A percentile compares a stretch with the other conserved stretches of the same genome.
phyloP scores from a whole-genome alignment of 2,888 invertebrate species.

The Ashinkailepas kermadecensis region DNA sequence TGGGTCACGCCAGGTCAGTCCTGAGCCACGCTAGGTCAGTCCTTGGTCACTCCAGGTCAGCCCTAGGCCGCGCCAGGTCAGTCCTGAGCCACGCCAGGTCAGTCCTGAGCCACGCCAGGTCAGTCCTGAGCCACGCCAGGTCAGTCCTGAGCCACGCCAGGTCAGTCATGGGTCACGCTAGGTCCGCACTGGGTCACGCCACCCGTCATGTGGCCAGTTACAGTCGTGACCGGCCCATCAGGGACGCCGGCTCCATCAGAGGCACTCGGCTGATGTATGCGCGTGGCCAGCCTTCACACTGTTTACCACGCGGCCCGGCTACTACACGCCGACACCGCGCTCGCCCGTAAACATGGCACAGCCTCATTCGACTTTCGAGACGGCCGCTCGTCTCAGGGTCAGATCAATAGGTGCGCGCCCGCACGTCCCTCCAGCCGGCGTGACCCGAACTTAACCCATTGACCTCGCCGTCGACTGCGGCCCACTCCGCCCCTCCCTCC shows the following conservation, averaged over 20 bases:
- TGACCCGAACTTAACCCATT: not conserved
- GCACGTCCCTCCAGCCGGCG: no score
- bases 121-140: no score
- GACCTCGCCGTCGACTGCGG: not conserved
- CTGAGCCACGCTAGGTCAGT: no score
- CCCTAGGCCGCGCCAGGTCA: not conserved
- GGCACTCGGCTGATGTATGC: not conserved
- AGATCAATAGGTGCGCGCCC: not conserved
- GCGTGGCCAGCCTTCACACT: not conserved
- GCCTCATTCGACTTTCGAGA: not conserved
- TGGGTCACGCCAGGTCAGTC: no score
- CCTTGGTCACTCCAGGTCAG: not conserved
- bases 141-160: not conserved
- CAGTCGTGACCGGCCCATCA: not conserved
- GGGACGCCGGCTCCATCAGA: not conserved
- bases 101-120: no score
- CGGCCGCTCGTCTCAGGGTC: not conserved
- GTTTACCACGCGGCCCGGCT: not conserved
- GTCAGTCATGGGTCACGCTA: not conserved
- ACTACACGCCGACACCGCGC: not conserved
- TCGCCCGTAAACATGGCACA: not conserved
- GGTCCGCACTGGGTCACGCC: not conserved
- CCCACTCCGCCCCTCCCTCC: no score
- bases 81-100: no score
- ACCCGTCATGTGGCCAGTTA: not conserved